Conservation (phyloP, 2,888 invertebrate genomes). For the Gymnosoma rotundatum region DNA sequence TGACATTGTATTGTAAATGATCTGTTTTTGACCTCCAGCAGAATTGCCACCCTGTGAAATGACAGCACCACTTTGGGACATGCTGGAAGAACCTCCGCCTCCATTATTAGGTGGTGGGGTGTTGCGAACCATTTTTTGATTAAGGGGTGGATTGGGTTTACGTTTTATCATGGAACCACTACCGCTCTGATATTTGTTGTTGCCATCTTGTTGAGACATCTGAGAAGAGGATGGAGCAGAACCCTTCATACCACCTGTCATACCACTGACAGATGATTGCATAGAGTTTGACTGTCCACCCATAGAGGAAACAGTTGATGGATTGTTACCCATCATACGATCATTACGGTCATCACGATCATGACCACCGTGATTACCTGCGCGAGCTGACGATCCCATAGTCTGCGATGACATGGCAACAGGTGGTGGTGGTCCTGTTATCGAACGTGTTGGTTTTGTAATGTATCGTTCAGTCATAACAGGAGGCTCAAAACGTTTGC, state of each 20-base stretch:
- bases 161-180: constrained; percentile 88
- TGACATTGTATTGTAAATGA: constrained; percentile 76
- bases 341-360: constrained; percentile 60
- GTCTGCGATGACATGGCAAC: constrained; percentile 76
- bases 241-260: constrained; percentile 71
- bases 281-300: constrained; percentile 69
- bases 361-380: constrained; percentile 54
- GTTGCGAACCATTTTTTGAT: constrained; percentile 86
- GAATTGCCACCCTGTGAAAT: constrained; percentile 67
- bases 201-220: constrained; percentile 71
- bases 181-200: constrained; percentile 76
- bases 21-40: constrained; percentile 72
- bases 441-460: constrained; percentile 78
- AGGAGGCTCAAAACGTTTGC: constrained; percentile 73
- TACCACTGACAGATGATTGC: constrained; percentile 72
- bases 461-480: constrained; percentile 79
- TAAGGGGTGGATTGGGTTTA: constrained; percentile 83
- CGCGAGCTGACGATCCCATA: constrained; percentile 57
- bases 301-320: constrained; percentile 56
- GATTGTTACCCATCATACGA: constrained; percentile 61
- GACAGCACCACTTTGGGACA: constrained; percentile 71
- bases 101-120: constrained; percentile 83
- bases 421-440: constrained; percentile 78
- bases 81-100: constrained; percentile 66
- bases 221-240: constrained; percentile 72